phyloP scores from a whole-genome alignment of 2,797 vertebrate genomes.

The Hapalemur alaotrensis region DNA sequence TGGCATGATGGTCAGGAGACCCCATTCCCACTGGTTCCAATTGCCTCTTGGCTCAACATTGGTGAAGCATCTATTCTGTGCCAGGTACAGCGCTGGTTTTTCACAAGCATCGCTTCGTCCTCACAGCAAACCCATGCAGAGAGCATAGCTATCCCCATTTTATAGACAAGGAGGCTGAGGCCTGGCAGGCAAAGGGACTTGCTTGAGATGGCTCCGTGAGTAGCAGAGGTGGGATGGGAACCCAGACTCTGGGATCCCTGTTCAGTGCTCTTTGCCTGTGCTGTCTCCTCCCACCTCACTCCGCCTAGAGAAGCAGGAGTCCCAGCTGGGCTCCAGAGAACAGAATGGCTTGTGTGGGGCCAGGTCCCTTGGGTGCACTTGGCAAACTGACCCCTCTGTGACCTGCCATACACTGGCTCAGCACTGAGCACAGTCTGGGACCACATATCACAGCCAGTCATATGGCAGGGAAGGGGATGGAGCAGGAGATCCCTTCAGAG shows the following conservation, averaged over 20 bases:
- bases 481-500: neutral
- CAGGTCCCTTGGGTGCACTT: neutral
- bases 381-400: neutral
- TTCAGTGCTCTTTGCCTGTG: neutral
- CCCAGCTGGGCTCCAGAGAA: neutral
- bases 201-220: neutral
- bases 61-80: neutral
- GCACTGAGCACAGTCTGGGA: neutral
- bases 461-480: fast-evolving
- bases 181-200: neutral
- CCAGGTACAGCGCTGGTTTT: neutral
- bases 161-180: neutral
- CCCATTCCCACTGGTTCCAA: neutral
- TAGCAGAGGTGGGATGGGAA: neutral
- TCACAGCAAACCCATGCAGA: neutral
- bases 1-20: neutral
- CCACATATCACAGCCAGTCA: neutral
- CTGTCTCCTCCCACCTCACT: no score
- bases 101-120: neutral
- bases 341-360: neutral
- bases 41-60: neutral
- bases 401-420: neutral
- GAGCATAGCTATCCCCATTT: no score
- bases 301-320: neutral
- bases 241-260: neutral